Conservation (phyloP, 1,140 invertebrate species). For the Aporrectodea caliginosa region DNA sequence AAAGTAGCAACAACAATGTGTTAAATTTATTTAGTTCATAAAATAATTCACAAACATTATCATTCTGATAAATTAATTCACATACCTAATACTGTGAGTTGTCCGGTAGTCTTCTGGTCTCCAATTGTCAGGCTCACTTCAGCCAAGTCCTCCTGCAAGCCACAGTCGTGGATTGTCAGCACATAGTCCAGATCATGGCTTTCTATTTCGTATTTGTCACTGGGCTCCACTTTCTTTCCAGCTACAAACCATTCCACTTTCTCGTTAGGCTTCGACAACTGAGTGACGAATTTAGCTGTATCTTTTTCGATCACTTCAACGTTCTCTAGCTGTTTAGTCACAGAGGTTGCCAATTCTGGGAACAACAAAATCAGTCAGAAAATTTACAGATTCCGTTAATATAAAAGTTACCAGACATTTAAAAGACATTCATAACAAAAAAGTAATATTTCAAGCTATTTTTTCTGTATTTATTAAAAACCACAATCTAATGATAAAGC, state of each 20-base stretch:
- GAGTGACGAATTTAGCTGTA: constrained; percentile 36
- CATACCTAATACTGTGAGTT: constrained; percentile 33
- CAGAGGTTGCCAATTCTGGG: background rate
- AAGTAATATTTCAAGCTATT: no score
- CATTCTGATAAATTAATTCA: no score
- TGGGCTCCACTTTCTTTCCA: background rate
- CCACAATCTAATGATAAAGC: no score
- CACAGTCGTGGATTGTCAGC: constrained; percentile 30
- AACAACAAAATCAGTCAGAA: no score
- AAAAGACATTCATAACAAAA: no score
- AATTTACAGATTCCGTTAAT: no score
- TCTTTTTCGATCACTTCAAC: constrained; percentile 33
- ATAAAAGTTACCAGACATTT: no score
- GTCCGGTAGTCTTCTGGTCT: constrained; percentile 15
- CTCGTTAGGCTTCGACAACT: constrained; percentile 43
- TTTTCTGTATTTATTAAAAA: no score
- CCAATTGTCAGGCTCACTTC: constrained; percentile 32
- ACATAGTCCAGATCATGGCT: constrained; percentile 6
- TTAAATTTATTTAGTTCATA: no score
- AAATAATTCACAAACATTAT: no score
- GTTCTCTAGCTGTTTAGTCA: constrained; percentile 27
- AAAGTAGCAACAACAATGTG: no score
- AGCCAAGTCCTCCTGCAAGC: constrained; percentile 27
- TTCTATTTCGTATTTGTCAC: background rate
- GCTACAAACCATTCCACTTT: constrained; percentile 33